These are phyloP conservation scores for Pollenia amentaria DNA, from an alignment of 2,888 invertebrate genomes.

Conservation along the genomic window DNA sequence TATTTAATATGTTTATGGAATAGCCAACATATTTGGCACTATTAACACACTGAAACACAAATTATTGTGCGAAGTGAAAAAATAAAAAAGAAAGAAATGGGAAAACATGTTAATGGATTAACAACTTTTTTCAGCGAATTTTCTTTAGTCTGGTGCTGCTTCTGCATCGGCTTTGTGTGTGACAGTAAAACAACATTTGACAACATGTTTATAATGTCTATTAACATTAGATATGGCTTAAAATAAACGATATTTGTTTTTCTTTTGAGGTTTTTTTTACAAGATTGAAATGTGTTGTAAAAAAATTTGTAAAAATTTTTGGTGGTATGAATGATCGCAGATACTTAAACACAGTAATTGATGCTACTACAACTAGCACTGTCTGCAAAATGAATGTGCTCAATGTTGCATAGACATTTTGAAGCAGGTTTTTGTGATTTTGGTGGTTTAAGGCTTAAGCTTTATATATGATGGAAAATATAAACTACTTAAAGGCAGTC, in stretches of 20 bases:
- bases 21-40: slow-evolving; percentile 37
- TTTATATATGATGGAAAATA: slow-evolving; percentile 12
- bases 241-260: slow-evolving; percentile 33
- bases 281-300: neutral
- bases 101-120: slow-evolving; percentile 54
- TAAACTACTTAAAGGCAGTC: neutral
- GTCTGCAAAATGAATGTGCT: slow-evolving; percentile 10
- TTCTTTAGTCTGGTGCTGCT: neutral
- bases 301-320: slow-evolving; percentile 43
- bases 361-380: slow-evolving; percentile 3
- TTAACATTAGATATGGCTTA: slow-evolving; percentile 41
- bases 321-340: slow-evolving; percentile 21
- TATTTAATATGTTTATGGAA: slow-evolving; percentile 27
- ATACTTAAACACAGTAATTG: slow-evolving; percentile 45
- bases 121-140: slow-evolving; percentile 52
- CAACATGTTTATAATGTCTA: slow-evolving; percentile 29
- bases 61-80: slow-evolving; percentile 3
- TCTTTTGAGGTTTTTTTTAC: slow-evolving; percentile 52
- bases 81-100: slow-evolving; percentile 5
- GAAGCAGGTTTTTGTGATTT: slow-evolving; percentile 47
- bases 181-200: slow-evolving; percentile 29
- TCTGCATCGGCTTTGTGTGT: neutral
- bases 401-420: slow-evolving; percentile 65
- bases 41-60: slow-evolving; percentile 55
- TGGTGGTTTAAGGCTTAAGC: neutral